These are phyloP conservation scores for Pogonus chalceus DNA, from an alignment of 1,140 invertebrate species.

Conservation along the genomic window DNA sequence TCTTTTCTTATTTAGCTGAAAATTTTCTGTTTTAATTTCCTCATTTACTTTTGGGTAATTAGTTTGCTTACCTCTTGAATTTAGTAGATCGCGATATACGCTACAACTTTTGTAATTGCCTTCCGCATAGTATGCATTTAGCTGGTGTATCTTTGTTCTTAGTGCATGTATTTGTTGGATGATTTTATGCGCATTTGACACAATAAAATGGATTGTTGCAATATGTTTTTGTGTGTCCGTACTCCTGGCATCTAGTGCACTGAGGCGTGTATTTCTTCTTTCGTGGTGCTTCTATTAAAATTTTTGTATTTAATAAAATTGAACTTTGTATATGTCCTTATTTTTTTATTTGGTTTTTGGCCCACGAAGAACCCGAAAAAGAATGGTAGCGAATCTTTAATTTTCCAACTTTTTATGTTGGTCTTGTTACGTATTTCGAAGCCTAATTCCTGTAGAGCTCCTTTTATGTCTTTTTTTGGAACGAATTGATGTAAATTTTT, in stretches of 20 bases:
- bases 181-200: constrained; percentile 28
- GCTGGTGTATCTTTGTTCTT: constrained; percentile 22
- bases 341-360: constrained; percentile 29
- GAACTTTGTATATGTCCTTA: constrained; percentile 29
- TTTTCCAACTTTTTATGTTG: constrained; percentile 20
- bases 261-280: constrained; percentile 23
- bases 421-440: constrained; percentile 19
- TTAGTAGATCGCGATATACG: constrained; percentile 22
- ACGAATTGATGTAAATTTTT: constrained; percentile 20
- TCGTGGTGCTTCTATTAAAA: constrained; percentile 23
- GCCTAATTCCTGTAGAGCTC: constrained; percentile 12
- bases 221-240: constrained; percentile 29
- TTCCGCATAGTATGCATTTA: constrained; percentile 26
- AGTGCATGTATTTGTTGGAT: constrained; percentile 30
- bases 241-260: constrained; percentile 28
- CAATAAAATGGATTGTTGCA: constrained; percentile 21
- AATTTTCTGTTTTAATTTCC: background rate
- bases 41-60: background rate
- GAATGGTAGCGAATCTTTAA: constrained; percentile 26
- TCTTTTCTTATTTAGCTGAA: background rate
- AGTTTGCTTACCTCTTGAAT: background rate
- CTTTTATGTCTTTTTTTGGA: constrained; percentile 12
- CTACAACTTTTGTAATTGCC: constrained; percentile 27
- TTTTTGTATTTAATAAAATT: constrained; percentile 23
- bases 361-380: constrained; percentile 29